These are phyloP conservation scores for Manacus vitellinus DNA, from an alignment of 2,113 vertebrate species.

Conservation along the genomic window DNA sequence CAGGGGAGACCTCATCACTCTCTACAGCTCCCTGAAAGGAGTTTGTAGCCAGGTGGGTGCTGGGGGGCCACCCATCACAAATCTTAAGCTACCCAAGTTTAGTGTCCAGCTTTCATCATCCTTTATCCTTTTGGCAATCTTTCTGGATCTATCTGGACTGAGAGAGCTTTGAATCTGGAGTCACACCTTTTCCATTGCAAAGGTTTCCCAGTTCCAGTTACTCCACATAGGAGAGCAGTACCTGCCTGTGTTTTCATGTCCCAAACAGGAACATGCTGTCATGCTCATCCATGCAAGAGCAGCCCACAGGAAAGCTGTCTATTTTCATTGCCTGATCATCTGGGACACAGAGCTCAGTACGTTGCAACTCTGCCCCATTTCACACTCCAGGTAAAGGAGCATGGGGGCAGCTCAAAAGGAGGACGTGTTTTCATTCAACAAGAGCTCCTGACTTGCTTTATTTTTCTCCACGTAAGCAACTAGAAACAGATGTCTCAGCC, in stretches of 20 bases:
- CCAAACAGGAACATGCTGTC: neutral
- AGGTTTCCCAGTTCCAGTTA: neutral
- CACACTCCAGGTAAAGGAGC: neutral
- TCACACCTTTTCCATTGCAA: neutral
- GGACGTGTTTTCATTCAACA: neutral
- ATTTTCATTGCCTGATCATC: neutral
- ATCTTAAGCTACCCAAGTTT: neutral
- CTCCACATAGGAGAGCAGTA: rapidly evolving
- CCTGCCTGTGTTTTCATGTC: neutral
- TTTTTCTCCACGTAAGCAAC: neutral
- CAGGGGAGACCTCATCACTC: neutral
- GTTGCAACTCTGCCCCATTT: neutral
- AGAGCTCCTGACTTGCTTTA: neutral
- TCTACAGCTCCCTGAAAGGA: neutral
- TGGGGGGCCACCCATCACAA: neutral
- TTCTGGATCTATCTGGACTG: neutral
- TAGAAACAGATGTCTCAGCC: neutral
- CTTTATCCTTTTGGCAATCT: neutral
- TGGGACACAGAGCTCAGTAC: neutral
- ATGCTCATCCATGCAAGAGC: rapidly evolving
- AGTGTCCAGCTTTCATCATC: neutral
- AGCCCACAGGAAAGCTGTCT: rapidly evolving
- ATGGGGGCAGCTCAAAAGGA: neutral
- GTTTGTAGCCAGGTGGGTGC: too few species aligned
- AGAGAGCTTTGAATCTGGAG: neutral